Percentiles rank a stretch among this genome's conserved stretches.
Evolutionary conservation across 1,140 invertebrate species (phyloP).

Genomic region (Zaprionus vittiger): DNA sequence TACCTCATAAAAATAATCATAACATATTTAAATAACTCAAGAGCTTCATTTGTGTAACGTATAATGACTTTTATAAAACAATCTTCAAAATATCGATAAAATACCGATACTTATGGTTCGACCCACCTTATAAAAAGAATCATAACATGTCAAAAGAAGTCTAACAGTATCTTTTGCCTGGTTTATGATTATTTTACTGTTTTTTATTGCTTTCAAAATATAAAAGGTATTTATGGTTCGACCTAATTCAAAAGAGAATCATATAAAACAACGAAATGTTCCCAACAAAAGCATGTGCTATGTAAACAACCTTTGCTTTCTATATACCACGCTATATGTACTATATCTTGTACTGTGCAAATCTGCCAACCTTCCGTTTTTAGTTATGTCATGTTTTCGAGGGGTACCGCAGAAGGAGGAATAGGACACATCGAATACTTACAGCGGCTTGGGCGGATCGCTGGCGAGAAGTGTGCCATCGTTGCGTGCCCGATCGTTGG

Average conservation of each 20-base stretch:
- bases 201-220: neutral
- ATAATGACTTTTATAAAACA: too few species aligned
- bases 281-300: neutral
- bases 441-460: conserved; percentile 98
- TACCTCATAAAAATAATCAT: too few species aligned
- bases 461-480: conserved; percentile 97
- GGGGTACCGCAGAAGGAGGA: neutral
- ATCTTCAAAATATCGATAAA: too few species aligned
- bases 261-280: neutral
- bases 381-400: conserved; percentile 20
- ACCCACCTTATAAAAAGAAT: neutral
- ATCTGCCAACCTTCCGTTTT: conserved; percentile 66
- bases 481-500: conserved; percentile 89
- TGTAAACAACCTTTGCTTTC: neutral
- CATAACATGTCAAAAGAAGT: neutral
- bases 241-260: neutral
- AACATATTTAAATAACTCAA: too few species aligned
- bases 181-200: neutral
- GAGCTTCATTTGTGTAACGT: too few species aligned
- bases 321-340: neutral
- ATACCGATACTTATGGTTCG: too few species aligned
- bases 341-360: neutral
- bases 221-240: neutral
- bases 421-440: conserved; percentile 85
- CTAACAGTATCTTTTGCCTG: neutral